Percentiles rank a stretch among this genome's conserved stretches.
Conservation (phyloP, 2,797 vertebrate genomes). For the Micromesistius poutassou region DNA sequence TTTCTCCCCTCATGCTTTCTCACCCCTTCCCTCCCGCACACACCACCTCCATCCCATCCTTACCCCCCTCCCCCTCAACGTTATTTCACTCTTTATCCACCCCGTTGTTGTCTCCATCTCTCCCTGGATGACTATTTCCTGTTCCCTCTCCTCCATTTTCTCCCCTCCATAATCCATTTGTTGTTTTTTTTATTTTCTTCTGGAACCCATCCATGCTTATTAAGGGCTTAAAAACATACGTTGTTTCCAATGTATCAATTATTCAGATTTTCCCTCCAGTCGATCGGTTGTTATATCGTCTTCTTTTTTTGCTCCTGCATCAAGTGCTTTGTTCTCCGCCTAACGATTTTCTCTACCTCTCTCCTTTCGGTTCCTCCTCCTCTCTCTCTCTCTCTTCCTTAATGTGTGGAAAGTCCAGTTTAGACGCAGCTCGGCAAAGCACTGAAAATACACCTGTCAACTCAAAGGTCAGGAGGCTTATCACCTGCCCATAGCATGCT, state of each 20-base stretch:
- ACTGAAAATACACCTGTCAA: neutral
- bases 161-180: neutral
- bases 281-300: neutral
- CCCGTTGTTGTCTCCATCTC: neutral
- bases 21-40: neutral
- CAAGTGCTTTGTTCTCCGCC: neutral
- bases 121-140: neutral
- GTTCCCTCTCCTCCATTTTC: neutral
- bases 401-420: no score
- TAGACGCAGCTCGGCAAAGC: neutral
- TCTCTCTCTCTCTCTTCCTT: neutral
- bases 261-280: constrained; percentile 3
- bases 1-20: constrained; percentile 46
- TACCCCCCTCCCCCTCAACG: neutral
- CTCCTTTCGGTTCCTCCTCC: neutral
- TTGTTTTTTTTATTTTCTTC: neutral
- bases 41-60: neutral
- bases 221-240: neutral
- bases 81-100: neutral
- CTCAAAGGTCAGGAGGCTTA: constrained; percentile 2
- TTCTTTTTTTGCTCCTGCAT: neutral
- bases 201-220: neutral
- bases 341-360: neutral
- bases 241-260: neutral
- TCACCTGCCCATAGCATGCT: constrained; percentile 3